Percentiles rank a stretch among this genome's conserved stretches.
Conservation (phyloP, 2,888 invertebrate genomes). For the Bruchidius siliquastri region DNA sequence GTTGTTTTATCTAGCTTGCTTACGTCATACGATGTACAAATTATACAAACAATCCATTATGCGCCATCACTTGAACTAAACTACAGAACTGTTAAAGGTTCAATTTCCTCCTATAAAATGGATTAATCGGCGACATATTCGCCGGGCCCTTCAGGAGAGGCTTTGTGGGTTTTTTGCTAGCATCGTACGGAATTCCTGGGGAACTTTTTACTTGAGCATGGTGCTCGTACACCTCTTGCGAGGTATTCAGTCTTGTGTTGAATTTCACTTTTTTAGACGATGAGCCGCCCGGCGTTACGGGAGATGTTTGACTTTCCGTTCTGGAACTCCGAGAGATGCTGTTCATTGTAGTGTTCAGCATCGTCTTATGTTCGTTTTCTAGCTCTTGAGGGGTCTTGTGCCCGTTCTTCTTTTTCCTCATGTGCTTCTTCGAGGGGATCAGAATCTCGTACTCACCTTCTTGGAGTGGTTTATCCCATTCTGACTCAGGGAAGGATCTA, state of each 20-base stretch:
- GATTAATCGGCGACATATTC: constrained; percentile 69
- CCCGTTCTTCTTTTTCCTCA: constrained; percentile 8
- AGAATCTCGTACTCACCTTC: constrained; percentile 46
- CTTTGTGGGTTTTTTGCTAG: constrained; percentile 61
- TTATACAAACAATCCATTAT: neutral
- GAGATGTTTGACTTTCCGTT: constrained; percentile 12
- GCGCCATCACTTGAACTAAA: neutral
- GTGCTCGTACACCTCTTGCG: constrained; percentile 71
- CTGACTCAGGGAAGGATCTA: constrained; percentile 28
- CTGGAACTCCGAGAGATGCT: constrained; percentile 14
- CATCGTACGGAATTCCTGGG: constrained; percentile 72
- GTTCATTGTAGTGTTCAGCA: neutral
- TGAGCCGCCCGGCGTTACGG: neutral
- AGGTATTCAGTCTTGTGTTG: constrained; percentile 62
- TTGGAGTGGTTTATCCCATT: constrained; percentile 46
- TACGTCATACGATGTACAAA: no score
- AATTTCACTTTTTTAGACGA: constrained; percentile 68
- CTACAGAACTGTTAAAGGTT: neutral
- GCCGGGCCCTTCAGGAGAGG: constrained; percentile 66
- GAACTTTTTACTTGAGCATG: constrained; percentile 64
- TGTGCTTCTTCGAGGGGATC: constrained; percentile 33
- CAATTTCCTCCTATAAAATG: constrained; percentile 56
- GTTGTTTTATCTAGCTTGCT: no score
- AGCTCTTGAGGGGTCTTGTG: neutral
- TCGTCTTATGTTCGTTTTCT: neutral